These are phyloP conservation scores for Phalacrocorax carbo DNA, from an alignment of 2,113 vertebrate genomes.

Conservation along the genomic window DNA sequence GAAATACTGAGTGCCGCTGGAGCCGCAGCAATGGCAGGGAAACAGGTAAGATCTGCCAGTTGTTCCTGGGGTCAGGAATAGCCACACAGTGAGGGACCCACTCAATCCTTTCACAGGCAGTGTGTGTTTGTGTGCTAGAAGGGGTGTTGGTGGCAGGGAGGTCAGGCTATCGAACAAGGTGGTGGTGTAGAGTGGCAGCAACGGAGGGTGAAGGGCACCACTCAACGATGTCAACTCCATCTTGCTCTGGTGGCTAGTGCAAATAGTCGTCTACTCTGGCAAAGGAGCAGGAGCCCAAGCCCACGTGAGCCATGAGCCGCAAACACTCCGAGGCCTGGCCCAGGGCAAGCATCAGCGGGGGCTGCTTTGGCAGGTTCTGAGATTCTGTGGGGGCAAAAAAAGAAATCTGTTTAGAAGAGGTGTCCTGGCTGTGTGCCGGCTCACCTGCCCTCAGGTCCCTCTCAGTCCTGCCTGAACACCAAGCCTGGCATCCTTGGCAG, in stretches of 20 bases:
- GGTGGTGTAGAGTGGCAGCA: conserved; percentile 50
- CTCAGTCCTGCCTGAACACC: background rate
- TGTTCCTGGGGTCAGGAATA: conserved; percentile 33
- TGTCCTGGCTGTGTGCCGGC: rapidly evolving
- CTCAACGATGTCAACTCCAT: conserved; percentile 21
- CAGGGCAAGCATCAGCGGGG: conserved; percentile 94
- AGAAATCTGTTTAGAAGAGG: background rate
- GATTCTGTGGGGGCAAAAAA: conserved; percentile 81
- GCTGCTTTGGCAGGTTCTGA: conserved; percentile 98
- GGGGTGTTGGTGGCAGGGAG: conserved; percentile 26
- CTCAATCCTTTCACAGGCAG: conserved; percentile 34
- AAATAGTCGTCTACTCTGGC: conserved; percentile 99
- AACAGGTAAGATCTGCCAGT: background rate
- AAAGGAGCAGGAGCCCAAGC: conserved; percentile 95
- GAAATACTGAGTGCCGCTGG: conserved; percentile 58
- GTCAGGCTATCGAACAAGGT: conserved; percentile 11
- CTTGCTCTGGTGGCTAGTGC: conserved; percentile 83
- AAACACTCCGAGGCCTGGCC: conserved; percentile 97
- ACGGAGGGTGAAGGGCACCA: conserved; percentile 58
- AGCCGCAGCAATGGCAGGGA: conserved; percentile 43
- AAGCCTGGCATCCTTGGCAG: background rate
- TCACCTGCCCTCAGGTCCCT: background rate
- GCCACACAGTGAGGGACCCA: conserved; percentile 36
- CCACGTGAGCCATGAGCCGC: conserved; percentile 94
- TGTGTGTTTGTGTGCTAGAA: background rate